A percentile compares a stretch with the other conserved stretches of the same genome.
These are phyloP conservation scores for Sipunculus nudus DNA, from an alignment of 2,888 invertebrate species.

Conservation along the genomic window DNA sequence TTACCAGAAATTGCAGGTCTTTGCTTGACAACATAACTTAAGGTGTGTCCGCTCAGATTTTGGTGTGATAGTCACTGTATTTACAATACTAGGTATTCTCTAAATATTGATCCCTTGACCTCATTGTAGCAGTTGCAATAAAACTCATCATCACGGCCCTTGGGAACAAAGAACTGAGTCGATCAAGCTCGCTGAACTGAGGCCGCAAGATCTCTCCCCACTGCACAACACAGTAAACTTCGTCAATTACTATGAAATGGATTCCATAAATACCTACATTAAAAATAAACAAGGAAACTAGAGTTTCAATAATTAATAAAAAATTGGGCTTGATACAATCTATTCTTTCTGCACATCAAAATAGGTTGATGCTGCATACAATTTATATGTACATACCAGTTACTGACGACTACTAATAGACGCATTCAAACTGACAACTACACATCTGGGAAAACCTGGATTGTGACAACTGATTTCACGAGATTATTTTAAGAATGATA, in stretches of 20 bases:
- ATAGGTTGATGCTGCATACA: no score
- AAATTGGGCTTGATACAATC: no score
- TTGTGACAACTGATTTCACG: no score
- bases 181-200: slow-evolving; percentile 21
- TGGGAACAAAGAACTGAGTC: slow-evolving; percentile 20
- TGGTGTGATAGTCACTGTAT: not conserved
- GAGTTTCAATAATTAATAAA: no score
- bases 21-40: not conserved
- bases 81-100: not conserved
- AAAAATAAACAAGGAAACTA: no score
- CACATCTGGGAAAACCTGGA: no score
- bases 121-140: slow-evolving; percentile 37
- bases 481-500: no score
- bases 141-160: slow-evolving; percentile 21
- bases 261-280: not conserved
- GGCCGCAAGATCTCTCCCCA: slow-evolving; percentile 29
- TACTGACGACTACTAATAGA: no score
- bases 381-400: no score
- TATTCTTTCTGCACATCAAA: no score
- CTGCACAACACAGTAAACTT: slow-evolving; percentile 16
- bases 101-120: slow-evolving; percentile 2
- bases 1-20: not conserved
- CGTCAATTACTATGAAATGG: slow-evolving; percentile 16
- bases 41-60: slow-evolving; percentile 2
- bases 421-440: no score